Percentiles rank a stretch among this genome's conserved stretches.
Evolutionary conservation across 2,888 invertebrate species (phyloP).

Genomic region (Atethmia centrago): DNA sequence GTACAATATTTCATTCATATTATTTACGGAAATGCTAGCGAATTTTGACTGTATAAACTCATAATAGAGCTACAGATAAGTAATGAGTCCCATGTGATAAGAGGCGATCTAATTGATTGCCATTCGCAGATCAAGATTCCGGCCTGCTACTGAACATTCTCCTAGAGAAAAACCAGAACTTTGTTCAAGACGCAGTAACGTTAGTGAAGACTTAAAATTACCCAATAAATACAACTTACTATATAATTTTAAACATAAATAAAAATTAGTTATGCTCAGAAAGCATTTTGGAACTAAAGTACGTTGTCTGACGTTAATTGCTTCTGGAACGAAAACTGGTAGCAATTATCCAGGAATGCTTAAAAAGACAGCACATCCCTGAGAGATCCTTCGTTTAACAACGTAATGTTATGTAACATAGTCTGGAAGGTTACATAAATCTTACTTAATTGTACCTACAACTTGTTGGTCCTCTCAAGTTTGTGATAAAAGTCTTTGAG

Average conservation of each 20-base stretch:
- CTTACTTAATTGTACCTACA: background rate
- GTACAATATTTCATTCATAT: too few species aligned
- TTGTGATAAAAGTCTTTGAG: background rate
- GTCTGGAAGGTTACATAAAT: background rate
- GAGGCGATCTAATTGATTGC: background rate
- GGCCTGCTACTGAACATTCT: background rate
- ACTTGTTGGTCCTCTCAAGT: constrained; percentile 4
- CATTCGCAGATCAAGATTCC: background rate
- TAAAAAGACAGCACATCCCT: background rate
- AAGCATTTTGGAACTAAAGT: background rate
- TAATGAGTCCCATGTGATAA: too few species aligned
- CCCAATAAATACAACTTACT: background rate
- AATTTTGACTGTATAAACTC: too few species aligned
- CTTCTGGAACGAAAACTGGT: background rate
- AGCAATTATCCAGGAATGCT: background rate
- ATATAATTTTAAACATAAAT: background rate
- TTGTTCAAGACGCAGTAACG: background rate
- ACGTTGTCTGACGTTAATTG: background rate
- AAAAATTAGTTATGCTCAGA: background rate
- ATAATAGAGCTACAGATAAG: too few species aligned
- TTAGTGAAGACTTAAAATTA: background rate
- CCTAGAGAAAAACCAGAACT: too few species aligned
- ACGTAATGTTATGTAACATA: background rate
- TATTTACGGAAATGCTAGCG: too few species aligned
- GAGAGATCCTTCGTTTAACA: background rate